Conservation (phyloP, 2,113 vertebrate species). For the Alligator mississippiensis region DNA sequence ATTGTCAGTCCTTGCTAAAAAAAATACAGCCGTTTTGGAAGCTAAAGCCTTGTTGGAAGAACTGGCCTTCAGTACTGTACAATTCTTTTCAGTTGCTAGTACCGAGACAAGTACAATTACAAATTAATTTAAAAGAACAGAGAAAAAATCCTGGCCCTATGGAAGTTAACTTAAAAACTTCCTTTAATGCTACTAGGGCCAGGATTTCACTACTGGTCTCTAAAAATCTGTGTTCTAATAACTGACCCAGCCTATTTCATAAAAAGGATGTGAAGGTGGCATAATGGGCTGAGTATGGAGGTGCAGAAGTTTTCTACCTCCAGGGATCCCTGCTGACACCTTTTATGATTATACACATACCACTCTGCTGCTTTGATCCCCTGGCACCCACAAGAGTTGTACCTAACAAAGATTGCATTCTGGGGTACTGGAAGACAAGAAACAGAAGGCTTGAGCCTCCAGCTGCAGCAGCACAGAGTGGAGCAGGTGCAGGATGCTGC, state of each 20-base stretch:
- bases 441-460: too few relatives aligned
- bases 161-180: background rate
- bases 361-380: background rate
- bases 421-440: too few relatives aligned
- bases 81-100: constrained; percentile 29
- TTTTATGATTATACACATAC: background rate
- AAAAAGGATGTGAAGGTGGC: background rate
- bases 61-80: constrained; percentile 15
- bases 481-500: too few relatives aligned
- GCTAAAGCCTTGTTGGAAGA: constrained; percentile 39
- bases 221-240: background rate
- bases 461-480: too few relatives aligned
- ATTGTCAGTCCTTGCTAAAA: constrained; percentile 54
- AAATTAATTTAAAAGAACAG: constrained; percentile 33
- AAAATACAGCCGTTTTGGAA: constrained; percentile 61
- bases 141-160: constrained; percentile 16
- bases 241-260: background rate
- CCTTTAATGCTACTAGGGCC: background rate
- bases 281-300: background rate
- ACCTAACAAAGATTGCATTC: too few relatives aligned
- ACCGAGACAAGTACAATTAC: constrained; percentile 23
- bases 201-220: background rate
- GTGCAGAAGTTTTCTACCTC: background rate
- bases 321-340: background rate
- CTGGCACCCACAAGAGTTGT: too few relatives aligned